A percentile compares a stretch with the other conserved stretches of the same genome.
Conservation (phyloP, 2,888 invertebrate species). For the Pachydiplax longipennis region DNA sequence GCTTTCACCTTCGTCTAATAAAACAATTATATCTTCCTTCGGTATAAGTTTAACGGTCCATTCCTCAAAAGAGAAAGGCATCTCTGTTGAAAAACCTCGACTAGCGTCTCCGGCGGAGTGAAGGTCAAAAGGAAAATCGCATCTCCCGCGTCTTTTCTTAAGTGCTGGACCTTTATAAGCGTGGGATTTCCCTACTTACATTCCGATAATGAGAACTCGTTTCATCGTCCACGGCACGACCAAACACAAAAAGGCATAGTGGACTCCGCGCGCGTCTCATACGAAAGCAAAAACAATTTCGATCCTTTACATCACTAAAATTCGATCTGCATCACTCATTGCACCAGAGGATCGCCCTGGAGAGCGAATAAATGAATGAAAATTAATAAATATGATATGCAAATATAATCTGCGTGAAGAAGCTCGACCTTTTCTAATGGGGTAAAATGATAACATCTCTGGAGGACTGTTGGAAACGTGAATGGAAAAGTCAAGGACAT, state of each 20-base stretch:
- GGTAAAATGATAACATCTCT: background rate
- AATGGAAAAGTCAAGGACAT: conserved; percentile 27
- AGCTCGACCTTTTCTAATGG: background rate
- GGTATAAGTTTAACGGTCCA: background rate
- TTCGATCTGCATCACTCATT: background rate
- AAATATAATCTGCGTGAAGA: background rate
- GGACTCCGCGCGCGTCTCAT: background rate
- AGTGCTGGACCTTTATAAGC: background rate
- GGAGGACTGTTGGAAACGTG: background rate
- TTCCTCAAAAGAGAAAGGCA: background rate
- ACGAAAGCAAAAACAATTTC: background rate
- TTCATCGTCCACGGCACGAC: background rate
- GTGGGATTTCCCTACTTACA: background rate
- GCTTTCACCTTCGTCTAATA: background rate
- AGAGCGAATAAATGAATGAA: background rate
- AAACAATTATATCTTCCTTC: background rate
- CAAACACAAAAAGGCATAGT: background rate
- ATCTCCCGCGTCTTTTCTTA: background rate
- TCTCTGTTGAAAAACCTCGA: background rate
- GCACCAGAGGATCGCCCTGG: background rate
- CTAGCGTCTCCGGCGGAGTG: background rate
- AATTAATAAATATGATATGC: background rate
- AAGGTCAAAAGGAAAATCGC: conserved; percentile 1
- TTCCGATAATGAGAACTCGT: background rate
- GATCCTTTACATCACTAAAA: background rate